Evolutionary conservation across 1,140 invertebrate genomes (phyloP), one percentile per base, ranked within the genome.

Genomic region (Diuraphis noxia): DNA sequence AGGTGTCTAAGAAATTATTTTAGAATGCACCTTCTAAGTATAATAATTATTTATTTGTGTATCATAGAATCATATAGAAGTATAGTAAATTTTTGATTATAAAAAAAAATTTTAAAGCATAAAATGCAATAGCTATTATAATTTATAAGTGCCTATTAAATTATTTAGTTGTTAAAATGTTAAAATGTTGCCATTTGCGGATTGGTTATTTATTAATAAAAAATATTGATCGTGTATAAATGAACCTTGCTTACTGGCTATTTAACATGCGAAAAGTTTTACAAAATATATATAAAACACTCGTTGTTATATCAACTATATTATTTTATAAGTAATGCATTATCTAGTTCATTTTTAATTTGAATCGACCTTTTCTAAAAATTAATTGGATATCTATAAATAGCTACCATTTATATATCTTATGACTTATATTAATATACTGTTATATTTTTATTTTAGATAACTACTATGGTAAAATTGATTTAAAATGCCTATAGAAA

Each of bases 141-240:
- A 56, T n/a, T 72, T 49, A 4, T 49, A 56, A 49, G 19, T 49
- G 34, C 30, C 56, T 17, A 72, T 72, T 72, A 72, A 4, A 72
- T 72, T 72, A n/a, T n/a, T 72, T 17, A n/a, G n/a, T n/a, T n/a
- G n/a, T n/a, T n/a, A 72, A 72, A n/a, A n/a, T 72, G 30, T 72
- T 72, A 72, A n/a, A 13, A 72, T 72, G 4, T 72, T n/a, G 4
- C 56, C 30, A 72, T 72, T 72, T n/a, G 56, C 5, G 56, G 30
- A 72, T 72, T 72, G 56, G 56, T n/a, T 72, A 72, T 72, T 72
- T n/a, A 72, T 72, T 72, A 72, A 72, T 72, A 72, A 72, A 72
- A 72, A 72, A n/a, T 72, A 72, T 72, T 7, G 56, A 72, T 72
- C 34, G 56, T 72, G 56, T 72, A n/a, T 72, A 72, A 72, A 72